phyloP scores from a whole-genome alignment of 1,140 invertebrate genomes.

The Macrotrachela quadricornifera region DNA sequence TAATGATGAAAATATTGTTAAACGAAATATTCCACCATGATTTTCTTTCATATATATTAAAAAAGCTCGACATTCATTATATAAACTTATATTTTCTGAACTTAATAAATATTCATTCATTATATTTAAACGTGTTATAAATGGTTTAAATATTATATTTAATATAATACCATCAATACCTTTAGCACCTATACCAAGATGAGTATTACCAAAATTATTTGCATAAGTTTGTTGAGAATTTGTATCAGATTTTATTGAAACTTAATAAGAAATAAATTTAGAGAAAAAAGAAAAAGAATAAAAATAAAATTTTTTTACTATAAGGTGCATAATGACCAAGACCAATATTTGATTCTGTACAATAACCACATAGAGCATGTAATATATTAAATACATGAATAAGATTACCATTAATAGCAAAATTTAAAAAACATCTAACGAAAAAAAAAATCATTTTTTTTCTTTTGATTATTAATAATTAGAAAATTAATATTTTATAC shows the following conservation, averaged over 20 bases:
- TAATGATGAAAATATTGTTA: slow-evolving; percentile 69
- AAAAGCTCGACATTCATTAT: slow-evolving; percentile 72
- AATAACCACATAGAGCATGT: slow-evolving; percentile 6
- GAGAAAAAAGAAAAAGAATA: no score
- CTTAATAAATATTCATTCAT: slow-evolving; percentile 58
- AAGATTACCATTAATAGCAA: background rate
- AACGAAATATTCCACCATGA: slow-evolving; percentile 75
- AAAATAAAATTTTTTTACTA: background rate
- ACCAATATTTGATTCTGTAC: background rate
- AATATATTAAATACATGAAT: slow-evolving; percentile 2
- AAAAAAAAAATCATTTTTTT: no score
- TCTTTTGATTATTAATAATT: no score
- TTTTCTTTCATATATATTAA: slow-evolving; percentile 78
- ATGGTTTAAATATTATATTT: slow-evolving; percentile 56
- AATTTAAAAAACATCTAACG: no score
- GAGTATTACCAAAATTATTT: no score
- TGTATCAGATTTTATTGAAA: no score
- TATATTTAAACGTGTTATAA: slow-evolving; percentile 62
- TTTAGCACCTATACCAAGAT: no score
- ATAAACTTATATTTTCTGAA: slow-evolving; percentile 76
- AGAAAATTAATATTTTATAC: no score
- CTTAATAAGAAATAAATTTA: no score
- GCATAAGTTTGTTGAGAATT: no score
- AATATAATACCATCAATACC: slow-evolving; percentile 64
- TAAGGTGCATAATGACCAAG: slow-evolving; percentile 5